Percentiles rank a stretch among this genome's conserved stretches.
Conservation (phyloP, 2,888 invertebrate genomes). For the Amiota minor region DNA sequence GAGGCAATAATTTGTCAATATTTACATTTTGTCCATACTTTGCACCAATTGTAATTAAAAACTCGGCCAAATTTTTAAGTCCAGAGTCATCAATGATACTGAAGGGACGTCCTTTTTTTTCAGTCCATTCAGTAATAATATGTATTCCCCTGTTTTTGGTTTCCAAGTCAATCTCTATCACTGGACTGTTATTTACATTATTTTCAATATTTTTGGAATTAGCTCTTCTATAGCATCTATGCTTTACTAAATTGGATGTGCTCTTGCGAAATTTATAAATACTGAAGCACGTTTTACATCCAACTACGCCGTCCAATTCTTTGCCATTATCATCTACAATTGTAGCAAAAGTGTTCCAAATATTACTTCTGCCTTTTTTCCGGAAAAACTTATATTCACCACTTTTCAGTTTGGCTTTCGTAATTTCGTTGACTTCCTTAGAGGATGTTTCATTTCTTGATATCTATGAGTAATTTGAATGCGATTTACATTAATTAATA, state of each 20-base stretch:
- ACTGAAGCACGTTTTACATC: background rate
- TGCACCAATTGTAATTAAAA: conserved; percentile 40
- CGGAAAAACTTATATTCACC: background rate
- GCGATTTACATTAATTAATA: too few species aligned
- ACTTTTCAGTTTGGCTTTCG: background rate
- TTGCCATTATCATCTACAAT: background rate
- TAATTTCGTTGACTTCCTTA: too few species aligned
- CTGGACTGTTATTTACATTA: background rate
- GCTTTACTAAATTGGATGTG: conserved; percentile 34
- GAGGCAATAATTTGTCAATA: conserved; percentile 40
- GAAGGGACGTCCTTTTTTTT: conserved; percentile 38
- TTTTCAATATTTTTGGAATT: too few species aligned
- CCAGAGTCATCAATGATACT: conserved; percentile 40
- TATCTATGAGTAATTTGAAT: too few species aligned
- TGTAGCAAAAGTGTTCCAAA: background rate
- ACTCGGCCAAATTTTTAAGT: conserved; percentile 37
- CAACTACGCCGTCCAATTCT: background rate
- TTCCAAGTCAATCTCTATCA: conserved; percentile 34
- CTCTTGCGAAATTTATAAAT: conserved; percentile 7
- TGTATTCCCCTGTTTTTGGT: conserved; percentile 33
- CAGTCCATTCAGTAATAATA: conserved; percentile 36
- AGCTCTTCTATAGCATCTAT: conserved; percentile 36
- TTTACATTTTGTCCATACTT: conserved; percentile 42
- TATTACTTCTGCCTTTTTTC: background rate
- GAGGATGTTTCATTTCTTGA: too few species aligned